A percentile compares a stretch with the other conserved stretches of the same genome.
phyloP scores from a whole-genome alignment of 2,888 invertebrate species.

The Lysandra bellargus region DNA sequence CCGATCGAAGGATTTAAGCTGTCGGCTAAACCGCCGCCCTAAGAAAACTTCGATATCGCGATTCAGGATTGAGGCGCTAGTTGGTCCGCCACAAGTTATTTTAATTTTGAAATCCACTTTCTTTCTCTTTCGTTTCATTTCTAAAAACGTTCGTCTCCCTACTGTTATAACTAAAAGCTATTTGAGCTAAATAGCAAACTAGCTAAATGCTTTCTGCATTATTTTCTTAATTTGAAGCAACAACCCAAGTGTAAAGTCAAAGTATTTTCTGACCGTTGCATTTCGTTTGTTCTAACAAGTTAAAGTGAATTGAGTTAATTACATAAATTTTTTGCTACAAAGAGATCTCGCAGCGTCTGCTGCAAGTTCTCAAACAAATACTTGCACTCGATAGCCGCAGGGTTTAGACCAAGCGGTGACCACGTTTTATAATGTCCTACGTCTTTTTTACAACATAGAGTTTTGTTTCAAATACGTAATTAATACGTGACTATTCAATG shows the following conservation, averaged over 20 bases:
- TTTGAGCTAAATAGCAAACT: background rate
- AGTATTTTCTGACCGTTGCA: background rate
- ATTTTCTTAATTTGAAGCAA: background rate
- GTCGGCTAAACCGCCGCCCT: no score
- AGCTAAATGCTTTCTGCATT: background rate
- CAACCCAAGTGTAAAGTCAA: background rate
- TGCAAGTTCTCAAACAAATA: constrained; percentile 39
- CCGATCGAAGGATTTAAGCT: no score
- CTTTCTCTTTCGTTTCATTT: background rate
- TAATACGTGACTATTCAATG: no score
- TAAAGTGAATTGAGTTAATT: constrained; percentile 35
- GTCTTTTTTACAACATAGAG: no score
- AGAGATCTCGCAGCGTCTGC: constrained; percentile 39
- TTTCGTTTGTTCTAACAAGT: background rate
- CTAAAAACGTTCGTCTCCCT: background rate
- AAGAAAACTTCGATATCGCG: no score
- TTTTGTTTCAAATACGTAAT: no score
- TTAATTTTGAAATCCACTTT: background rate
- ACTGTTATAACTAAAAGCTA: background rate
- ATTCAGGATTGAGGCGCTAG: background rate
- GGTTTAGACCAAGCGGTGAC: constrained; percentile 34
- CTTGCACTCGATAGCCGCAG: constrained; percentile 44
- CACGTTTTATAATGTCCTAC: background rate
- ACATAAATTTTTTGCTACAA: constrained; percentile 39
- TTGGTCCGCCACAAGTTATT: background rate